These are phyloP conservation scores for Bombylius major DNA, from an alignment of 2,888 invertebrate genomes.

Conservation along the genomic window DNA sequence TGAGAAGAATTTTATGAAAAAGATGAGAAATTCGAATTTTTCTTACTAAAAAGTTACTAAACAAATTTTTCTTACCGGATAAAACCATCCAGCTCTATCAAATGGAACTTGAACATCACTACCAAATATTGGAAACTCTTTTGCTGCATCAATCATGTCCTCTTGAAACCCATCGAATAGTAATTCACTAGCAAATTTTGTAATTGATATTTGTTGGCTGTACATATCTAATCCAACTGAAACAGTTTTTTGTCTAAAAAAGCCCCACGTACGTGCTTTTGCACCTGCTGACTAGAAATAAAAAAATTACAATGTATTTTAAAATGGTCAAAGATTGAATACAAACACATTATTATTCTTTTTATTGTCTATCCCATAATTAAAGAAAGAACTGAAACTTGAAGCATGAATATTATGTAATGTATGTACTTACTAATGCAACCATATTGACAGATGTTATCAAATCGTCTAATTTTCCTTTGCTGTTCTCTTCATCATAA, in stretches of 20 bases:
- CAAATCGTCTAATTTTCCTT: conserved; percentile 54
- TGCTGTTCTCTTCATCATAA: conserved; percentile 53
- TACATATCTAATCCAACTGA: conserved; percentile 47
- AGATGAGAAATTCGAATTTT: no score
- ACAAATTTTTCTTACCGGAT: conserved; percentile 38
- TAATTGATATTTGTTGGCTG: conserved; percentile 44
- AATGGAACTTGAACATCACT: conserved; percentile 46
- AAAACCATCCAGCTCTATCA: conserved; percentile 81
- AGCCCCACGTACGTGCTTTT: conserved; percentile 44
- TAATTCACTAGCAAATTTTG: conserved; percentile 52
- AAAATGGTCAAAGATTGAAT: background rate
- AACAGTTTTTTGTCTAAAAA: conserved; percentile 44
- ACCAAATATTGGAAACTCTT: conserved; percentile 43
- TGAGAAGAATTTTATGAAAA: no score
- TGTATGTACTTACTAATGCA: conserved; percentile 50
- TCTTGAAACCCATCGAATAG: conserved; percentile 75
- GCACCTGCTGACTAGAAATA: conserved; percentile 37
- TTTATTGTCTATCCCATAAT: background rate
- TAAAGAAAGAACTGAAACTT: background rate
- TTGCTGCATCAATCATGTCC: conserved; percentile 52
- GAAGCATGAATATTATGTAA: background rate
- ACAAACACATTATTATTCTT: background rate
- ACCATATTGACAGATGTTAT: conserved; percentile 65
- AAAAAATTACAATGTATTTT: conserved; percentile 3
- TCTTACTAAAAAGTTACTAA: no score